Evolutionary conservation across 2,888 invertebrate species (phyloP), one percentile per base, ranked within the genome.

Genomic region (Fragum fragum): DNA sequence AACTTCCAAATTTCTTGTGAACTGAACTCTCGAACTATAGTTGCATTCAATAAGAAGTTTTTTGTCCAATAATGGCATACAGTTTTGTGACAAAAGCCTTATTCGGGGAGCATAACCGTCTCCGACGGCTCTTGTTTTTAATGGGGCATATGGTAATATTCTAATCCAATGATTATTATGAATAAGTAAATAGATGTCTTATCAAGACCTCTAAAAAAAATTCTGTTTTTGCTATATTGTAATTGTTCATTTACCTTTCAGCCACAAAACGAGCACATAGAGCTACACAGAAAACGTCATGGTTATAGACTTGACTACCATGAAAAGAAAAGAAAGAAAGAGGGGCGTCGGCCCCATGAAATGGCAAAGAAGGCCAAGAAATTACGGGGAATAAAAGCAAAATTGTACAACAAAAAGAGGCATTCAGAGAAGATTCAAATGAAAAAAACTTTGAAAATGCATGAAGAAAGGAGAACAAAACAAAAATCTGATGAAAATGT

Each of bases 391-490:
- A 96, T 99, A 91, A 99, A 99, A 94, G 99, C 99, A 0, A 99
- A 99, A 95, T 96, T 99, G 77, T 99, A 97, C 95, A 99, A 99
- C 95, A 99, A 99, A 94, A 96, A 99, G 94, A 96, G 99, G 7
- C 97, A 98, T 92, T 97, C 98, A 96, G 99, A 99, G 94, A 99
- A 99, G 96, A 98, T 99, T 86, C 99, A 99, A 95, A 99, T 99
- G 97, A 99, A 99, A 95, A 99, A 99, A 96, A 99, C 98, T 77
- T 98, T 99, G 87, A 98, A 98, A 93, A 98, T 98, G 74, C 99
- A 99, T 92, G 99, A 99, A 95, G 98, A 99, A 94, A 98, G 97
- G 94, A 97, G 98, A 94, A 97, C 97, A 7, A 97, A 97, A 91
- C 97, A 97, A 94, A 97, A 97, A 94, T 91, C 93, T 66, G 93